Percentiles rank a stretch among this genome's conserved stretches.
These are phyloP conservation scores for Brachyistius frenatus DNA, from an alignment of 2,113 vertebrate species.

Conservation along the genomic window DNA sequence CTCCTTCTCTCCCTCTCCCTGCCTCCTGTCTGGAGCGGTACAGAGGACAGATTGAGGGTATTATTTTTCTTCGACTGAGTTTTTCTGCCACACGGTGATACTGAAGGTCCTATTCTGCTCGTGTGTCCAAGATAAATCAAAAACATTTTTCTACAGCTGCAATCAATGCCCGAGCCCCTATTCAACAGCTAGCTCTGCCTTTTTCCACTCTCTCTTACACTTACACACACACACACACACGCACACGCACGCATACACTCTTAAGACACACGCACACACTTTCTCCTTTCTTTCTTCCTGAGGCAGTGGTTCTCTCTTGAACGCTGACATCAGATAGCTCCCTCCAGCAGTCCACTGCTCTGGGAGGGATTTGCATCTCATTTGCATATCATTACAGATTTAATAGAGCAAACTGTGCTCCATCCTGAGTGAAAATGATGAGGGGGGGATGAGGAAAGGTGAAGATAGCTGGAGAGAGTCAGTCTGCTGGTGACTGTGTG, in stretches of 20 bases:
- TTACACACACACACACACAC: constrained; percentile 42
- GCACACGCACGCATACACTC: constrained; percentile 23
- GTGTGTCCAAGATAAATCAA: constrained; percentile 77
- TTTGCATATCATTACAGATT: constrained; percentile 79
- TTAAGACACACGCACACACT: constrained; percentile 25
- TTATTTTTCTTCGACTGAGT: constrained; percentile 71
- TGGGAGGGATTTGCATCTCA: constrained; percentile 83
- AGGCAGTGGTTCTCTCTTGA: constrained; percentile 70
- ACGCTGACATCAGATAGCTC: constrained; percentile 82
- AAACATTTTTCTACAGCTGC: constrained; percentile 76
- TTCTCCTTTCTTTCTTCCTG: constrained; percentile 48
- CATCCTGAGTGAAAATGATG: constrained; percentile 70
- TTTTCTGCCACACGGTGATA: constrained; percentile 70
- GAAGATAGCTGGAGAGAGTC: constrained; percentile 38
- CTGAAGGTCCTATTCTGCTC: constrained; percentile 75
- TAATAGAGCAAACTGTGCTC: constrained; percentile 77
- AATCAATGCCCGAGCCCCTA: constrained; percentile 71
- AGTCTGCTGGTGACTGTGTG: constrained; percentile 42
- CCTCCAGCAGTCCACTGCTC: constrained; percentile 78
- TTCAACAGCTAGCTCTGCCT: constrained; percentile 49
- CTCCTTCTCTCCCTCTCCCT: constrained; percentile 19
- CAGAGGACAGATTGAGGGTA: constrained; percentile 77
- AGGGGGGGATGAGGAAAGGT: constrained; percentile 55
- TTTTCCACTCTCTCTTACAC: constrained; percentile 2
- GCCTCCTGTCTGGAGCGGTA: constrained; percentile 67